Conservation (phyloP, 2,888 invertebrate species). For the Ophion ventricosus region DNA sequence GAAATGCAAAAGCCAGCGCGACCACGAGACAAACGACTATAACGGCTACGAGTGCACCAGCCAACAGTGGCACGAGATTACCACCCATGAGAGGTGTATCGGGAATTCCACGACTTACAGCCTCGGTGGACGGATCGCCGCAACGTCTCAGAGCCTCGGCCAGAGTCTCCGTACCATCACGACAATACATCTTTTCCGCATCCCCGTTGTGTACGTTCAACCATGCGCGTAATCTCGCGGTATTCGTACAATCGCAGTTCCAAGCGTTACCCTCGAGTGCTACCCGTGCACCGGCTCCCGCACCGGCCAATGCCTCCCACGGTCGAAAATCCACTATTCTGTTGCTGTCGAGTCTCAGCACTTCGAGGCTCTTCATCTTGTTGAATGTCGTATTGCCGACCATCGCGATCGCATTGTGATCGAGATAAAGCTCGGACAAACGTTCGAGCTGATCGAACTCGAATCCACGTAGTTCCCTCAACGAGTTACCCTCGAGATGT, state of each 20-base stretch:
- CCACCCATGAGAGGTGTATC: slow-evolving; percentile 88
- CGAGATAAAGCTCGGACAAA: slow-evolving; percentile 90
- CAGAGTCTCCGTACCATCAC: slow-evolving; percentile 85
- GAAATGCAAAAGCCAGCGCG: slow-evolving; percentile 89
- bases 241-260: slow-evolving; percentile 92
- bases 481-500: slow-evolving; percentile 90
- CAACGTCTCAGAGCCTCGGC: slow-evolving; percentile 85
- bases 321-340: slow-evolving; percentile 91
- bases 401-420: slow-evolving; percentile 89
- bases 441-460: slow-evolving; percentile 91
- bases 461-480: slow-evolving; percentile 89
- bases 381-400: slow-evolving; percentile 92
- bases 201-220: slow-evolving; percentile 88
- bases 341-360: slow-evolving; percentile 91
- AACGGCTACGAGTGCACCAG: slow-evolving; percentile 88
- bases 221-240: slow-evolving; percentile 89
- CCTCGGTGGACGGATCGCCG: slow-evolving; percentile 88
- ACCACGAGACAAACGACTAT: slow-evolving; percentile 88
- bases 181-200: slow-evolving; percentile 89
- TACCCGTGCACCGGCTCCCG: slow-evolving; percentile 86
- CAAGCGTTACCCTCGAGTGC: slow-evolving; percentile 91
- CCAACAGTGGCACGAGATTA: slow-evolving; percentile 90
- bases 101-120: slow-evolving; percentile 87
- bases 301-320: slow-evolving; percentile 86
- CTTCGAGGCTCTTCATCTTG: slow-evolving; percentile 89